Conservation (phyloP, 30 jellyfish, hydroid and myxozoan species). For the Calvadosia cruxmelitensis region DNA sequence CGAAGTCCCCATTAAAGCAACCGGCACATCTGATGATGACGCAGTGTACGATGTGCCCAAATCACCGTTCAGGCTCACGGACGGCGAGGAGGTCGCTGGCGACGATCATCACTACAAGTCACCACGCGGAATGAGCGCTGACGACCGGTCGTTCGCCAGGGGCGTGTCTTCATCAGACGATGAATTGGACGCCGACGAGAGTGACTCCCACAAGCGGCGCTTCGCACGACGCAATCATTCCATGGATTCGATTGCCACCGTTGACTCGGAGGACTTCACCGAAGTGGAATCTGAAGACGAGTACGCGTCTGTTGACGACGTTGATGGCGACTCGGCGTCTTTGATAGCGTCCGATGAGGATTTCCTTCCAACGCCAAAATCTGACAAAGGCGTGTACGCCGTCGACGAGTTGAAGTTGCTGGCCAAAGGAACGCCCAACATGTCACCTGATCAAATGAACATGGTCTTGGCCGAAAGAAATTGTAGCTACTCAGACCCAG, state of each 20-base stretch:
- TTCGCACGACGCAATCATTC: constrained; percentile 25
- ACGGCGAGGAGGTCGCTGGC: not conserved
- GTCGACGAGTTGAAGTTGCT: constrained; percentile 21
- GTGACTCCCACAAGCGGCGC: constrained; percentile 12
- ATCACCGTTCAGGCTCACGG: not conserved
- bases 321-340: not conserved
- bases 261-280: constrained; percentile 29
- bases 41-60: not conserved
- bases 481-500: constrained; percentile 14
- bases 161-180: constrained; percentile 18
- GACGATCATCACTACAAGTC: not conserved
- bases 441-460: not conserved
- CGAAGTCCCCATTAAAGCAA: not conserved
- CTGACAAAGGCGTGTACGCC: constrained; percentile 24
- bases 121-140: constrained; percentile 2
- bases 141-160: not conserved
- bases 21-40: constrained; percentile 8
- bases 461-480: constrained; percentile 3
- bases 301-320: constrained; percentile 2
- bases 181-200: not conserved
- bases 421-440: not conserved
- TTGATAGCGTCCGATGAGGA: not conserved
- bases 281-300: constrained; percentile 24
- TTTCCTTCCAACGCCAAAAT: constrained; percentile 5
- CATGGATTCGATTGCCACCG: constrained; percentile 43